phyloP scores from a whole-genome alignment of 2,797 vertebrate species.

The Champsocephalus gunnari region DNA sequence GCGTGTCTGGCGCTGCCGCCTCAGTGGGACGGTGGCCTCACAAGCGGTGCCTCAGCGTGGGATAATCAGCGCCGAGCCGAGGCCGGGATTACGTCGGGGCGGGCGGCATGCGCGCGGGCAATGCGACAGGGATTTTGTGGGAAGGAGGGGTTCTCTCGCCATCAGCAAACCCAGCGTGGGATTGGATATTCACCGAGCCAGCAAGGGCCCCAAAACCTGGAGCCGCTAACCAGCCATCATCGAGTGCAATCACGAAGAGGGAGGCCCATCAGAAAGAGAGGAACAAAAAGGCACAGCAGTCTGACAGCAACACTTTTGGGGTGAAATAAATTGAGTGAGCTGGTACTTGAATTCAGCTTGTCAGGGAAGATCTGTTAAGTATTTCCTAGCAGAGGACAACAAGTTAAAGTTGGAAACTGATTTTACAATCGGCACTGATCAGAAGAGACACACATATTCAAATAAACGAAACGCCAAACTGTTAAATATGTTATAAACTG shows the following conservation, averaged over 20 bases:
- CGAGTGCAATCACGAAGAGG: constrained; percentile 75
- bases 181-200: constrained; percentile 66
- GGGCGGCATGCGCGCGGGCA: constrained; percentile 31
- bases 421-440: background rate
- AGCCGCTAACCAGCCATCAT: constrained; percentile 63
- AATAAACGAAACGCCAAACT: background rate
- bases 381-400: background rate
- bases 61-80: constrained; percentile 63
- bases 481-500: background rate
- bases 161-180: constrained; percentile 65
- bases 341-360: constrained; percentile 13
- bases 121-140: constrained; percentile 46
- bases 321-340: constrained; percentile 8
- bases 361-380: background rate
- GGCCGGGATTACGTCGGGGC: constrained; percentile 25
- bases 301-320: constrained; percentile 14
- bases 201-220: constrained; percentile 37
- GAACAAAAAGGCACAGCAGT: constrained; percentile 52
- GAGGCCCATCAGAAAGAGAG: constrained; percentile 38
- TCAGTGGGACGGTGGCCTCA: constrained; percentile 33
- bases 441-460: background rate
- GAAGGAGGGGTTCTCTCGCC: constrained; percentile 44
- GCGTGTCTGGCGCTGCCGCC: constrained; percentile 7
- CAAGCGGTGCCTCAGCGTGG: constrained; percentile 44
- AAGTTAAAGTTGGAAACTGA: background rate